These are phyloP conservation scores for Synanthedon myopaeformis DNA, from an alignment of 2,888 invertebrate species.

Conservation along the genomic window DNA sequence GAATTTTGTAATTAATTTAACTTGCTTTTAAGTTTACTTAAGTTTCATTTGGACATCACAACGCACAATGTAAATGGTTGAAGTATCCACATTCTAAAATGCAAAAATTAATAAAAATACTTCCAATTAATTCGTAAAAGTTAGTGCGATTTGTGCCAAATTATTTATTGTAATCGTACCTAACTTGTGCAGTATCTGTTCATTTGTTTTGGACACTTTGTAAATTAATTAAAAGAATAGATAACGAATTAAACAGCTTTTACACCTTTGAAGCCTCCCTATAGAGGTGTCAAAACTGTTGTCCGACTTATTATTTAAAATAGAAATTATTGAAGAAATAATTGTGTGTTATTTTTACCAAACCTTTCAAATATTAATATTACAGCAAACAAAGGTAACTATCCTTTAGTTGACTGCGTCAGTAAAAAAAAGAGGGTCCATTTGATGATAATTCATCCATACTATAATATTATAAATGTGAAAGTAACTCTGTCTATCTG, in stretches of 20 bases:
- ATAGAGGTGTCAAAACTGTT: constrained; percentile 60
- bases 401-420: no score
- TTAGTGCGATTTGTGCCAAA: constrained; percentile 3
- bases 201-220: constrained; percentile 1
- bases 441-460: no score
- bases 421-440: no score
- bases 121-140: not conserved
- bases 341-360: constrained; percentile 22
- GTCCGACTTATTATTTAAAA: constrained; percentile 57
- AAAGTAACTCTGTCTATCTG: no score
- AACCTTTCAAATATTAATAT: not conserved
- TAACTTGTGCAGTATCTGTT: constrained; percentile 5
- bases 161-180: not conserved
- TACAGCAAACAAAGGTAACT: not conserved
- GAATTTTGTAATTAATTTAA: no score
- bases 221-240: constrained; percentile 16
- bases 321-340: constrained; percentile 52
- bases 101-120: not conserved
- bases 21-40: not conserved
- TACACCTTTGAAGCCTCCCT: constrained; percentile 51
- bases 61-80: constrained; percentile 4
- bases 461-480: no score
- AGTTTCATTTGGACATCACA: constrained; percentile 8
- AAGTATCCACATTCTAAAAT: not conserved
- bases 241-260: constrained; percentile 49